A percentile compares a stretch with the other conserved stretches of the same genome.
phyloP scores from a whole-genome alignment of 2,113 vertebrate species.

The Eulemur rufifrons region DNA sequence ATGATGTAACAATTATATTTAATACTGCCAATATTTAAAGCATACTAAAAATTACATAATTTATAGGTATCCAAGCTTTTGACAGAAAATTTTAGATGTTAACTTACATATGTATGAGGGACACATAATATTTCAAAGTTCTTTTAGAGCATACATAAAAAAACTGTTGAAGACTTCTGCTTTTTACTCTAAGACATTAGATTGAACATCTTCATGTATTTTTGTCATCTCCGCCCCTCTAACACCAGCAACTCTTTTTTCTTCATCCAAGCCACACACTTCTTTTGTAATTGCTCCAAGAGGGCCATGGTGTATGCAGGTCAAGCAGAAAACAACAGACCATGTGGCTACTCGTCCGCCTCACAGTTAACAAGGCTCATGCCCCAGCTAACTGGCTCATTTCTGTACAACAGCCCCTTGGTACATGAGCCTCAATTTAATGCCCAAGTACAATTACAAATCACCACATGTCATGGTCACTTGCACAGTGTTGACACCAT shows the following conservation, averaged over 20 bases:
- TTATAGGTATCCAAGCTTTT: slow-evolving; percentile 45
- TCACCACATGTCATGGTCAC: slow-evolving; percentile 48
- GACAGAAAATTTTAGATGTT: not conserved
- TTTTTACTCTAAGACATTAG: not conserved
- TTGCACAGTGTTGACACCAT: not conserved
- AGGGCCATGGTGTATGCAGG: not conserved
- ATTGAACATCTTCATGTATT: not conserved
- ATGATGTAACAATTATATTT: slow-evolving; percentile 46
- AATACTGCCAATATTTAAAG: not conserved
- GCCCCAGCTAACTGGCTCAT: not conserved
- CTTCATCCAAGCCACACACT: not conserved
- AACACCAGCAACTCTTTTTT: not conserved
- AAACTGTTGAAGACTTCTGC: not conserved
- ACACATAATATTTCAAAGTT: not conserved
- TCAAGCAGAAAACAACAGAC: slow-evolving; percentile 27
- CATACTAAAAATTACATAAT: slow-evolving; percentile 15
- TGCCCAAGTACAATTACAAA: slow-evolving; percentile 50
- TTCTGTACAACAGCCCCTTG: slow-evolving; percentile 6
- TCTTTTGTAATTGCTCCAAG: not conserved
- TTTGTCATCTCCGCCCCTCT: not conserved
- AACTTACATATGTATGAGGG: not conserved
- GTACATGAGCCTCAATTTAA: slow-evolving; percentile 33
- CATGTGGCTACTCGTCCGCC: not conserved
- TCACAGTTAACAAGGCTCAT: not conserved
- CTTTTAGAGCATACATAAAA: not conserved